Evolutionary conservation across 2,888 invertebrate genomes (phyloP).

Genomic region (Campopleginae sp.): DNA sequence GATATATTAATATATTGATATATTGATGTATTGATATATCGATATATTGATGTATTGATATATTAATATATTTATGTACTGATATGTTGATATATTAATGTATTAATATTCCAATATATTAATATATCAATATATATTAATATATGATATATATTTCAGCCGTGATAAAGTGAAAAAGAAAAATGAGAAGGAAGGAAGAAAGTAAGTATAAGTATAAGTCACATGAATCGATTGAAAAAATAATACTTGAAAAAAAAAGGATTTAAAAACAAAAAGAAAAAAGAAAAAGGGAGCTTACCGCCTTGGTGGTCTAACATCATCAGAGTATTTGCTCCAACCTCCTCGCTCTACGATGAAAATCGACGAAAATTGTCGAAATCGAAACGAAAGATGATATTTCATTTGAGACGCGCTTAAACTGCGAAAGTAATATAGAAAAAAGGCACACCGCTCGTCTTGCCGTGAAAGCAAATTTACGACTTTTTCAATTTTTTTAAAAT

Average conservation of each 20-base stretch:
- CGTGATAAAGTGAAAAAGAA: constrained; percentile 25
- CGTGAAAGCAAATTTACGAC: constrained; percentile 46
- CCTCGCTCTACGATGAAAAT: constrained; percentile 93
- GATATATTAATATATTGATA: too few species aligned
- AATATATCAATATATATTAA: neutral
- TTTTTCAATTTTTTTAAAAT: neutral
- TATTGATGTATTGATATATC: too few species aligned
- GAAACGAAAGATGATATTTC: constrained; percentile 79
- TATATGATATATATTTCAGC: neutral
- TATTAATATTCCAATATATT: too few species aligned
- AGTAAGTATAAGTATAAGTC: constrained; percentile 27
- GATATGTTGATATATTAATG: too few species aligned
- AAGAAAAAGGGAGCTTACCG: constrained; percentile 89
- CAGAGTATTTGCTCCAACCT: constrained; percentile 95
- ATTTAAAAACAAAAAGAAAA: constrained; percentile 55
- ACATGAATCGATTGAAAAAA: constrained; percentile 62
- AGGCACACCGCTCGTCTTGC: constrained; percentile 71
- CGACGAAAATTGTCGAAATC: constrained; percentile 73
- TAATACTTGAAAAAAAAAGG: constrained; percentile 57
- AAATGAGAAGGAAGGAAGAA: constrained; percentile 41
- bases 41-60: too few species aligned
- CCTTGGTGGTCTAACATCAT: constrained; percentile 96
- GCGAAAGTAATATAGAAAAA: constrained; percentile 76
- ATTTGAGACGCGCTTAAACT: constrained; percentile 76
- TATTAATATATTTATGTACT: too few species aligned